Evolutionary conservation across 2,113 vertebrate genomes (phyloP), one percentile per base, ranked within the genome.

Genomic region (Psephotus haematonotus): DNA sequence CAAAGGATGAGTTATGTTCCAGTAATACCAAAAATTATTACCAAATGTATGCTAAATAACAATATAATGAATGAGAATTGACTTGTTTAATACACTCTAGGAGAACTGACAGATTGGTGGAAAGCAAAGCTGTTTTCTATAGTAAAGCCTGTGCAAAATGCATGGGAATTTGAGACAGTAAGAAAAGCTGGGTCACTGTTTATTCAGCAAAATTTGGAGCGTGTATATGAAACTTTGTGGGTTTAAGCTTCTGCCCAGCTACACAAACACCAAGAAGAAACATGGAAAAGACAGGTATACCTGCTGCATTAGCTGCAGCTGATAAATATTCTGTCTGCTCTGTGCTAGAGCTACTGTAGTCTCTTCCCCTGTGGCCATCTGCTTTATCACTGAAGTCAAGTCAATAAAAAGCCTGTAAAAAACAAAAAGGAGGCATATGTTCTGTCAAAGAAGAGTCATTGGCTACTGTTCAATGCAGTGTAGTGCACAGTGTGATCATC

Each of bases 351-450:
- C 81, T 90, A n/a, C 79, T 86, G 72, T 86, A 80, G 77, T n/a
- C 75, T 91, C 37, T 91, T 91, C 77, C 67, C 78, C 65, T 31
- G 64, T 84, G 90, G 75, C 88, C 69, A 68, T 96, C 91, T 93
- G 82, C 89, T 96, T 88, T 96, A 91, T 83, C 91, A 79, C 57
- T 90, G 67, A 90, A 95, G 71, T 91, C 63, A 71, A 92, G 91
- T 96, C 90, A 94, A 80, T 95, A 92, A 90, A 95, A 96, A 49
- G 41, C 60, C 88, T 74, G 75, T 91, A 95, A 84, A 88, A 92
- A 57, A 43, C 82, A 46, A 89, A 87, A 88, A 92, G 28, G 53
- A 91, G 59, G 64, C 83, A 71, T 82, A 80, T 88, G 68, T 90
- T 91, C 55, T 92, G 64, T 86, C 78, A 65, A 68, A 92, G 67